These are phyloP conservation scores for Himalopsyche japonica DNA, from an alignment of 2,888 invertebrate species.

Conservation along the genomic window DNA sequence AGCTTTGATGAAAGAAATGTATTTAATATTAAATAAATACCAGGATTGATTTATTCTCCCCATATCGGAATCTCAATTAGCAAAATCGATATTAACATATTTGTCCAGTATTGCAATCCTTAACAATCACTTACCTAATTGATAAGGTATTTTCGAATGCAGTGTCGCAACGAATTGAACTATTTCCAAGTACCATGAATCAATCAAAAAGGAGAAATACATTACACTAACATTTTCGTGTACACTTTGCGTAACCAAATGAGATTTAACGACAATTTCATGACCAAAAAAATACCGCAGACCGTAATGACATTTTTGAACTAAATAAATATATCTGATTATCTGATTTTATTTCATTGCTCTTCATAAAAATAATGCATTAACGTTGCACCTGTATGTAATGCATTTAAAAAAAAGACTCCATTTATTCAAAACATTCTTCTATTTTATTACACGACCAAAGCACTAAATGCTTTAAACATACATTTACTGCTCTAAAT, in stretches of 20 bases:
- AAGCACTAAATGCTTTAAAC: too few species aligned
- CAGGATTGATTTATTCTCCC: too few species aligned
- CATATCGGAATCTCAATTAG: too few species aligned
- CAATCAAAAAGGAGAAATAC: not conserved
- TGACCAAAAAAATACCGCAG: not conserved
- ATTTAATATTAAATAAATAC: too few species aligned
- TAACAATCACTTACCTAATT: not conserved
- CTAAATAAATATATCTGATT: not conserved
- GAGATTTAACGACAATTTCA: not conserved
- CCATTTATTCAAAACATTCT: too few species aligned
- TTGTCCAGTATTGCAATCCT: too few species aligned
- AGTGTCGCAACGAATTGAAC: not conserved
- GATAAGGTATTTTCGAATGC: not conserved
- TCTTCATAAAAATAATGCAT: not conserved
- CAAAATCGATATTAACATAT: too few species aligned
- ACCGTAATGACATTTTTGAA: not conserved
- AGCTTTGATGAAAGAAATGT: too few species aligned
- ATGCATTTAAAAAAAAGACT: not conserved
- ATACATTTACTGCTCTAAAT: too few species aligned
- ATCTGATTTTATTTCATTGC: not conserved
- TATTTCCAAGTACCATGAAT: not conserved
- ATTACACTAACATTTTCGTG: not conserved
- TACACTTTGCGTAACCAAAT: not conserved
- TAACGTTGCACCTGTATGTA: not conserved
- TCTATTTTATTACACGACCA: too few species aligned